These are phyloP conservation scores for Hoplodrina blanda DNA, from an alignment of 2,888 invertebrate species.

Conservation along the genomic window DNA sequence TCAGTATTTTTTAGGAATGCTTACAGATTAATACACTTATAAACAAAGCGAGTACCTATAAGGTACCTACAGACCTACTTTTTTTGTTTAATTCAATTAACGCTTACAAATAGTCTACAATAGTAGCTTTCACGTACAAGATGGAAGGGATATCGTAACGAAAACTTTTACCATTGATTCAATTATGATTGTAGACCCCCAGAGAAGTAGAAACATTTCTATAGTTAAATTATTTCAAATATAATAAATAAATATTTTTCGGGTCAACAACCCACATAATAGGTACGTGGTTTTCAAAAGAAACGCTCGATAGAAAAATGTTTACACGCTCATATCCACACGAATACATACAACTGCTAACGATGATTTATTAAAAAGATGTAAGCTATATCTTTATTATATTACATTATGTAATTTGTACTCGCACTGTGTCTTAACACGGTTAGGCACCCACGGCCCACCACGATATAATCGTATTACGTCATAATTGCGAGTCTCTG, in stretches of 20 bases:
- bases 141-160: too few relatives aligned
- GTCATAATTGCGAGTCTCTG: conserved; percentile 23
- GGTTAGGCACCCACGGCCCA: conserved; percentile 3
- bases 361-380: conserved; percentile 54
- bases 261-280: not conserved
- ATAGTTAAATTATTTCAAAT: not conserved
- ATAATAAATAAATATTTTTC: not conserved
- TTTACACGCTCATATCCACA: conserved; percentile 30
- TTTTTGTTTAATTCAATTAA: too few relatives aligned
- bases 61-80: too few relatives aligned
- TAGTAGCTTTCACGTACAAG: too few relatives aligned
- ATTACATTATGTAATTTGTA: conserved; percentile 24
- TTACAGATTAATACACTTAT: too few relatives aligned
- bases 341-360: conserved; percentile 31
- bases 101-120: too few relatives aligned
- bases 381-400: conserved; percentile 21
- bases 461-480: conserved; percentile 22
- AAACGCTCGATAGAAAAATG: conserved; percentile 29
- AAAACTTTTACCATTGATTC: too few relatives aligned
- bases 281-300: not conserved
- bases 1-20: too few relatives aligned
- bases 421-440: conserved; percentile 26
- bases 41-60: too few relatives aligned
- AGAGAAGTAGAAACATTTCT: too few relatives aligned
- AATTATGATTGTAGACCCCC: too few relatives aligned